These are phyloP conservation scores for Charina bottae DNA, from an alignment of 2,113 vertebrate species.

Conservation along the genomic window DNA sequence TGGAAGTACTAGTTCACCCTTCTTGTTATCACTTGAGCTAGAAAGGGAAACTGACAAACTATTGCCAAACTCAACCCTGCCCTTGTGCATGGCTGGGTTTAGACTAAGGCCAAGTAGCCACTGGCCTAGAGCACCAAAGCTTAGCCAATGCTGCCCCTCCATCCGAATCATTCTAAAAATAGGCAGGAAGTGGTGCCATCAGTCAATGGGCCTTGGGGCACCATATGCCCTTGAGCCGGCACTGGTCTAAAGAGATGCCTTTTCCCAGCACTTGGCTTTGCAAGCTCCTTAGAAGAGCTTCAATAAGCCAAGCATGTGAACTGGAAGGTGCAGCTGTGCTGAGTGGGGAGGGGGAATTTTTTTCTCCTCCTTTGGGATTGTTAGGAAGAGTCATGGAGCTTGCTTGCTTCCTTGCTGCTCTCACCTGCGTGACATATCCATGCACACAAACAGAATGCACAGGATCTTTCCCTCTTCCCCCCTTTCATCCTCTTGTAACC, in stretches of 20 bases:
- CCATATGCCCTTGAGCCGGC: not conserved
- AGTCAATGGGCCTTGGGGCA: not conserved
- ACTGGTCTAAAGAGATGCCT: not conserved
- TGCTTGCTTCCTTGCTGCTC: not conserved
- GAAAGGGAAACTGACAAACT: not conserved
- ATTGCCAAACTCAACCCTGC: not conserved
- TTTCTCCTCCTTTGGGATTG: not conserved
- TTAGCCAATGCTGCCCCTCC: not conserved
- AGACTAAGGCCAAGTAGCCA: not conserved
- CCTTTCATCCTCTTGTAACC: not conserved
- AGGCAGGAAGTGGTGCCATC: not conserved
- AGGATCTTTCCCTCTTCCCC: not conserved
- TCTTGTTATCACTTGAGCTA: not conserved
- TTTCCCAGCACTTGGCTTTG: not conserved
- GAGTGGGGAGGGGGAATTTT: not conserved
- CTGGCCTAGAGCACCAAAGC: not conserved
- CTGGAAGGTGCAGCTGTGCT: not conserved
- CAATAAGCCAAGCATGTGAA: not conserved
- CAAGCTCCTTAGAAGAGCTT: too few species aligned
- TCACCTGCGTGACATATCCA: not conserved
- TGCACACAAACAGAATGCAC: not conserved
- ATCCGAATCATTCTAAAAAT: not conserved
- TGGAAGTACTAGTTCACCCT: not conserved
- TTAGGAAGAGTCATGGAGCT: not conserved
- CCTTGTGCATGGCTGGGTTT: not conserved